Evolutionary conservation across 2,888 invertebrate species (phyloP).

Genomic region (Lucinisca nassula): DNA sequence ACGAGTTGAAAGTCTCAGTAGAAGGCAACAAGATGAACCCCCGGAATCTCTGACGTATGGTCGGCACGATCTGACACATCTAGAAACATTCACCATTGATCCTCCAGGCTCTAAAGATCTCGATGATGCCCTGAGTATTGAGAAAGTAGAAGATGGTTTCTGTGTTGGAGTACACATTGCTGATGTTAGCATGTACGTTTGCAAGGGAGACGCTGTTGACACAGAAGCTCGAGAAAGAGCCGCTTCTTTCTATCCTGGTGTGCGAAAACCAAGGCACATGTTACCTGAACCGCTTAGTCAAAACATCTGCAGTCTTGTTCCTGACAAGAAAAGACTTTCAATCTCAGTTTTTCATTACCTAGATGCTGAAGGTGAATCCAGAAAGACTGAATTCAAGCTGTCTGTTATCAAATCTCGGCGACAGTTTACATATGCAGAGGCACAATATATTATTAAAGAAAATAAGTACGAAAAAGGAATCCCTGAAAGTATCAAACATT

Average conservation of each 20-base stretch:
- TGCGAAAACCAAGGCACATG: conserved; percentile 52
- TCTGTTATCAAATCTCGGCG: conserved; percentile 44
- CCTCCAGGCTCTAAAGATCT: conserved; percentile 62
- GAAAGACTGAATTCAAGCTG: conserved; percentile 21
- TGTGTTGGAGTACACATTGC: conserved; percentile 67
- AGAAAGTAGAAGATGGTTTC: conserved; percentile 28
- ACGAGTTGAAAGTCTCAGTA: conserved; percentile 23
- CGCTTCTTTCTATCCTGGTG: conserved; percentile 58
- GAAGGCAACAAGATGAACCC: neutral
- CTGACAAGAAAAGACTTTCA: conserved; percentile 50
- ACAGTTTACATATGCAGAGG: conserved; percentile 53
- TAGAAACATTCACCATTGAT: conserved; percentile 68
- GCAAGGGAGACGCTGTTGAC: conserved; percentile 45
- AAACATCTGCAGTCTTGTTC: conserved; percentile 55
- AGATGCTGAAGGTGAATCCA: conserved; percentile 19
- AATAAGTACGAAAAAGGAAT: neutral
- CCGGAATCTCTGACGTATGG: neutral
- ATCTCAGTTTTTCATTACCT: conserved; percentile 65
- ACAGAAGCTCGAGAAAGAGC: conserved; percentile 58
- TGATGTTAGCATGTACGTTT: conserved; percentile 62
- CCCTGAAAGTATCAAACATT: conserved; percentile 36
- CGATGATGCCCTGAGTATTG: conserved; percentile 67
- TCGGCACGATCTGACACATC: conserved; percentile 36
- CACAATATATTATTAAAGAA: conserved; percentile 34
- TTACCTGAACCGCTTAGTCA: conserved; percentile 59